Percentiles rank a stretch among this genome's conserved stretches.
phyloP scores from a whole-genome alignment of 2,113 vertebrate genomes.

The Catharus bicknelli region DNA sequence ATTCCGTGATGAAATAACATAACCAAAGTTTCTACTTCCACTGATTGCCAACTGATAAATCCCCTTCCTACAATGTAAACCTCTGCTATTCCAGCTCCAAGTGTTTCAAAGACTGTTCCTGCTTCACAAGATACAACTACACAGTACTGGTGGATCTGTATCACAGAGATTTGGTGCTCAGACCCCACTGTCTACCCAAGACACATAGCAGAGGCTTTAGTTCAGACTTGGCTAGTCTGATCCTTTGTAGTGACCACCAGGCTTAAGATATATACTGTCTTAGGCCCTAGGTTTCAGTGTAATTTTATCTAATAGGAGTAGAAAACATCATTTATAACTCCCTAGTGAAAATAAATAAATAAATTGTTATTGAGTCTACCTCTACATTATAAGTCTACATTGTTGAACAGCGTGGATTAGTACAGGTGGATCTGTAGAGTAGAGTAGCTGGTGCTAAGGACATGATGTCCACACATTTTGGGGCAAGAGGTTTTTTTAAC shows the following conservation, averaged over 20 bases:
- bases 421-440: accelerated
- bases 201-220: neutral
- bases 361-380: neutral
- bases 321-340: neutral
- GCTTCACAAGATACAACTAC: neutral
- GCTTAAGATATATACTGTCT: accelerated
- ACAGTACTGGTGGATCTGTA: neutral
- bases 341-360: neutral
- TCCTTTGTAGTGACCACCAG: neutral
- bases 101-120: neutral
- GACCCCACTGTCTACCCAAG: neutral
- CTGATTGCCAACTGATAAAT: neutral
- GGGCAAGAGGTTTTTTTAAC: accelerated
- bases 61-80: neutral
- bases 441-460: neutral
- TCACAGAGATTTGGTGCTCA: neutral
- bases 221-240: neutral
- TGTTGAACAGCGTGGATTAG: neutral
- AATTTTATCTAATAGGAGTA: neutral
- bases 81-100: neutral
- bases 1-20: neutral
- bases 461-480: neutral
- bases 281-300: neutral
- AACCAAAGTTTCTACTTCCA: neutral
- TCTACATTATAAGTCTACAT: neutral